phyloP scores from a whole-genome alignment of 2,113 vertebrate species.

The Pao palembangensis region DNA sequence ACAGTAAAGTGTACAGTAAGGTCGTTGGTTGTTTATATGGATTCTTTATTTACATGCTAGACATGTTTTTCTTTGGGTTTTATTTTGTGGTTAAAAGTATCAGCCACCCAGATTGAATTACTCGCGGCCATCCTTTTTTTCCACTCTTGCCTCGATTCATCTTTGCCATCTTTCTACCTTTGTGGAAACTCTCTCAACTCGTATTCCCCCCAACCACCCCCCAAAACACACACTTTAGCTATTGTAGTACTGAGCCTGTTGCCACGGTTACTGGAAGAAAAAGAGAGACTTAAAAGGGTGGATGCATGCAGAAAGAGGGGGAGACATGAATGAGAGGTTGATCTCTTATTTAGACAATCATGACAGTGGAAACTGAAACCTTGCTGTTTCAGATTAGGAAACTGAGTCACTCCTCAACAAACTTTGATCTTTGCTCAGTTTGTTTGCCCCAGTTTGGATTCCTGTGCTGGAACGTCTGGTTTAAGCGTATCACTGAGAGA shows the following conservation, averaged over 20 bases:
- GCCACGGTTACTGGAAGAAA: slow-evolving; percentile 49
- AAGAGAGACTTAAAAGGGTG: neutral
- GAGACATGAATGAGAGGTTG: slow-evolving; percentile 7
- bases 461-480: too few species aligned
- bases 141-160: neutral
- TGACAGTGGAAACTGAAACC: slow-evolving; percentile 30
- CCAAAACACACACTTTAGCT: slow-evolving; percentile 11
- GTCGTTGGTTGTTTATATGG: too few species aligned
- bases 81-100: too few species aligned
- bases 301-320: neutral
- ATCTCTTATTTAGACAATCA: slow-evolving; percentile 22
- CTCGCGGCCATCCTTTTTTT: too few species aligned
- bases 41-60: too few species aligned
- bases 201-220: neutral
- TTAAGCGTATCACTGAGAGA: neutral
- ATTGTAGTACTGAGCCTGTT: slow-evolving; percentile 28
- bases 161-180: neutral
- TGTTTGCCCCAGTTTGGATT: neutral
- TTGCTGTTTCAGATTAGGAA: slow-evolving; percentile 5
- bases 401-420: slow-evolving; percentile 31
- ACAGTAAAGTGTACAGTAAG: too few species aligned
- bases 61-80: too few species aligned
- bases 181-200: slow-evolving; percentile 5
- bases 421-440: slow-evolving; percentile 12
- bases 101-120: too few species aligned